phyloP scores from a whole-genome alignment of 2,113 vertebrate genomes.

The Neotragus moschatus region DNA sequence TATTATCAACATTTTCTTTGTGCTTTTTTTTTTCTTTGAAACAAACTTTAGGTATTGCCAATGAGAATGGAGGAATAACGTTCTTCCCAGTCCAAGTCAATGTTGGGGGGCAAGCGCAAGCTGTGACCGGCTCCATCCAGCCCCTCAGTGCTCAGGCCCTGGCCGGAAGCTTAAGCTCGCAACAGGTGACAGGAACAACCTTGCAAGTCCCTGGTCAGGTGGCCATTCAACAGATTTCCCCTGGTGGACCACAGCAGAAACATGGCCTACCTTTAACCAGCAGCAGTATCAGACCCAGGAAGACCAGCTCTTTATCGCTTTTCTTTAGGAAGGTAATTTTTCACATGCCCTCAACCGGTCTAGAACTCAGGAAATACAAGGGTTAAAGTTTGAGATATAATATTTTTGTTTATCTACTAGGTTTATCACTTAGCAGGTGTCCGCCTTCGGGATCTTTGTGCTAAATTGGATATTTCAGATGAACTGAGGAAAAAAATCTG shows the following conservation, averaged over 20 bases:
- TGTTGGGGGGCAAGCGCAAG: constrained; percentile 81
- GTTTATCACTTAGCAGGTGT: constrained; percentile 86
- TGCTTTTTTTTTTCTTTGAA: not conserved
- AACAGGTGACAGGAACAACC: constrained; percentile 72
- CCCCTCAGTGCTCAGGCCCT: constrained; percentile 83
- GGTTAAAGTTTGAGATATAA: not conserved
- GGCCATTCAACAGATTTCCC: constrained; percentile 74
- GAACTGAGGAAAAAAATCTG: constrained; percentile 86
- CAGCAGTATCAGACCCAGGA: constrained; percentile 50
- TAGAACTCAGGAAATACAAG: not conserved
- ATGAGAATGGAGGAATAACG: constrained; percentile 92
- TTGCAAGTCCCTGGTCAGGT: constrained; percentile 81
- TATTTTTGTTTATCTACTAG: constrained; percentile 60
- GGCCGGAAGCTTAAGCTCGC: constrained; percentile 76
- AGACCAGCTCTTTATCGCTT: constrained; percentile 79
- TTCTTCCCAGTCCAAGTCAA: constrained; percentile 89
- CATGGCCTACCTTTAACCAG: constrained; percentile 33
- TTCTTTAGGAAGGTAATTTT: constrained; percentile 85
- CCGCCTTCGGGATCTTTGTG: constrained; percentile 85
- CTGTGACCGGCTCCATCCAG: constrained; percentile 83
- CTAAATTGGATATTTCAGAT: constrained; percentile 83
- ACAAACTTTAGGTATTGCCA: constrained; percentile 87
- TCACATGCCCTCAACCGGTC: not conserved
- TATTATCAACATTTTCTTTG: not conserved
- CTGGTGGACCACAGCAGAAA: constrained; percentile 76